These are phyloP conservation scores for Drosophila albomicans DNA, from an alignment of 1,140 invertebrate genomes.

Conservation along the genomic window DNA sequence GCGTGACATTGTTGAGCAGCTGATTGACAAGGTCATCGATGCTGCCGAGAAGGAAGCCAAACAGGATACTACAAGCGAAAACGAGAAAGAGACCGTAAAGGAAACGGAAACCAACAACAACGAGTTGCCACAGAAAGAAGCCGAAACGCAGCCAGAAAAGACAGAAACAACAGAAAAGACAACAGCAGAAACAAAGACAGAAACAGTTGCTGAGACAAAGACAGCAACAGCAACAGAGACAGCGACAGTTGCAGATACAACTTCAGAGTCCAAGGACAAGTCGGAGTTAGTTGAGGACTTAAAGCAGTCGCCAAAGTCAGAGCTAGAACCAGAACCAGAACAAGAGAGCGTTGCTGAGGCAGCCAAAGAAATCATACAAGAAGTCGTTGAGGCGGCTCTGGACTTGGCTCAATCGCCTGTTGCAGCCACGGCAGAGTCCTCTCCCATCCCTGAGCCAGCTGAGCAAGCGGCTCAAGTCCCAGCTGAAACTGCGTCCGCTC, in stretches of 20 bases:
- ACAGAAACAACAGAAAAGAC: neutral
- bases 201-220: neutral
- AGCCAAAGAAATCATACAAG: slow-evolving; percentile 70
- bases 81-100: slow-evolving; percentile 26
- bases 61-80: slow-evolving; percentile 46
- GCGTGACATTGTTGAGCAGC: slow-evolving; percentile 76
- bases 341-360: slow-evolving; percentile 48
- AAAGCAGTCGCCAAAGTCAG: too few relatives aligned
- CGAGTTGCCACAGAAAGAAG: slow-evolving; percentile 47
- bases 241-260: neutral
- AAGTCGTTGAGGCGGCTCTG: slow-evolving; percentile 72
- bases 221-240: slow-evolving; percentile 14
- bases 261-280: too few relatives aligned
- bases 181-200: slow-evolving; percentile 45
- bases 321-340: slow-evolving; percentile 5
- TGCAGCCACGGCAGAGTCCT: slow-evolving; percentile 9
- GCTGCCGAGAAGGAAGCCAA: slow-evolving; percentile 59
- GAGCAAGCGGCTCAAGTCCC: too few relatives aligned
- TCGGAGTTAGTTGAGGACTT: too few relatives aligned
- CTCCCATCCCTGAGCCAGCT: neutral
- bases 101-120: slow-evolving; percentile 77
- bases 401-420: slow-evolving; percentile 18
- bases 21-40: slow-evolving; percentile 78
- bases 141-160: slow-evolving; percentile 1
- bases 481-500: neutral